Evolutionary conservation across 2,797 vertebrate species (phyloP).

Genomic region (Fistularia commersonii): DNA sequence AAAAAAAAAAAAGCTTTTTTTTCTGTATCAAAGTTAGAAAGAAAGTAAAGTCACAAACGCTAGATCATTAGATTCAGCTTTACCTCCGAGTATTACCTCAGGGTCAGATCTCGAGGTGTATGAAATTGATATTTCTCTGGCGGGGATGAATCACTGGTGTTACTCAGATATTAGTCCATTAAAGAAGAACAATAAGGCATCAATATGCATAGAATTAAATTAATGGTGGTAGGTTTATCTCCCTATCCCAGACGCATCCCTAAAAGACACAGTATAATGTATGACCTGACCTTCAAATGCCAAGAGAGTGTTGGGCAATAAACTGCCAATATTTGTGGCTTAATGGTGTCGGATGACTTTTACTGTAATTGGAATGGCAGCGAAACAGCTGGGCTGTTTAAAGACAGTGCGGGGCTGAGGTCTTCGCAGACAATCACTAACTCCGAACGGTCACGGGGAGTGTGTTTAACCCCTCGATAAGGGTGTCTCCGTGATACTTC

Average conservation of each 20-base stretch:
- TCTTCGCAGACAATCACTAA: constrained; percentile 67
- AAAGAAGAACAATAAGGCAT: constrained; percentile 82
- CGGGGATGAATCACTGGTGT: constrained; percentile 69
- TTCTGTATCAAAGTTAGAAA: constrained; percentile 62
- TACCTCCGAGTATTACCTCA: constrained; percentile 65
- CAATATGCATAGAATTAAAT: constrained; percentile 82
- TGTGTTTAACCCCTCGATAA: constrained; percentile 69
- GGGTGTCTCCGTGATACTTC: constrained; percentile 51
- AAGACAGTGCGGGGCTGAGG: constrained; percentile 80
- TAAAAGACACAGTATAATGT: constrained; percentile 99
- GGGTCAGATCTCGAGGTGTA: constrained; percentile 71
- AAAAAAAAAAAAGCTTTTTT: no score
- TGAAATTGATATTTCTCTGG: constrained; percentile 77
- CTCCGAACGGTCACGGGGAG: constrained; percentile 67
- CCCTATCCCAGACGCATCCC: constrained; percentile 93
- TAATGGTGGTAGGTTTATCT: constrained; percentile 93
- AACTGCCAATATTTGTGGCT: constrained; percentile 99
- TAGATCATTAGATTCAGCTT: constrained; percentile 72
- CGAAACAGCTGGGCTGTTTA: constrained; percentile 96
- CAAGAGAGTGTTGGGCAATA: constrained; percentile 95
- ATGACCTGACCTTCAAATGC: constrained; percentile 99
- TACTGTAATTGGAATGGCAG: constrained; percentile 99
- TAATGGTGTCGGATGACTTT: constrained; percentile 97
- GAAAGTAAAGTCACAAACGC: constrained; percentile 59
- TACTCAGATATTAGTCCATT: constrained; percentile 78